Base-by-base conservation (phyloP, 2,888 invertebrate species). In the Melieria picta region DNA sequence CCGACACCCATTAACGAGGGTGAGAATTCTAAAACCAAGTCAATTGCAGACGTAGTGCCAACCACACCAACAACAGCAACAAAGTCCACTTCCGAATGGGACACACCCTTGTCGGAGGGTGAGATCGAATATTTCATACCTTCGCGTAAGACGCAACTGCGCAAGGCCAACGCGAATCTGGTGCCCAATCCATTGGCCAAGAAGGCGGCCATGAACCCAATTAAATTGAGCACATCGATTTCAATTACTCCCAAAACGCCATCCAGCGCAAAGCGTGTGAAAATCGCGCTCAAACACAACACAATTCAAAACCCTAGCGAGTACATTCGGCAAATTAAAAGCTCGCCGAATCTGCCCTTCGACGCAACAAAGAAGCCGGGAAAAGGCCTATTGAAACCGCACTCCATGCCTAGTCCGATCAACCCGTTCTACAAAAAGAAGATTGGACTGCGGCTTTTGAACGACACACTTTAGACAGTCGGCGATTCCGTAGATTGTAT, bases 351-450 rank as follows among this genome's bases (percentile, higher is more conserved):
- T 7, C 90, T 94, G 75, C 94, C 95, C 0, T 95, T 89, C 76
- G 94, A 95, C 81, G 90, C 93, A 0, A 88, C 88, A 16, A 91
- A 90, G 69, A 90, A 89, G 78, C 95, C 95, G 0, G 82, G 82
- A 0, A 92, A 92, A 77, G 92, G 94, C 0, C 90, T 93, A n/a
- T 84, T 95, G 3, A 95, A 95, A 80, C 89, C 90, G 0, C 89
- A 89, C 63, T 89, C 90, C 0, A 88, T 91, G 1, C 90, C 91
- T 0, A 92, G 92, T 0, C 94, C 93, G 0, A 91, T 94, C 1
- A 93, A 94, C 85, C 94, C 94, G 0, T 94, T 93, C 85, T 92
- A 93, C 79, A 91, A 89, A 79, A 90, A 88, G 78, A 90, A 89
- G 73, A 80, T 81, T 45, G 79, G 79, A 1, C 70, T 79, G 10